Evolutionary conservation across 1,140 invertebrate genomes (phyloP), one percentile per base, ranked within the genome.

Genomic region (Apocrypta bakeri): DNA sequence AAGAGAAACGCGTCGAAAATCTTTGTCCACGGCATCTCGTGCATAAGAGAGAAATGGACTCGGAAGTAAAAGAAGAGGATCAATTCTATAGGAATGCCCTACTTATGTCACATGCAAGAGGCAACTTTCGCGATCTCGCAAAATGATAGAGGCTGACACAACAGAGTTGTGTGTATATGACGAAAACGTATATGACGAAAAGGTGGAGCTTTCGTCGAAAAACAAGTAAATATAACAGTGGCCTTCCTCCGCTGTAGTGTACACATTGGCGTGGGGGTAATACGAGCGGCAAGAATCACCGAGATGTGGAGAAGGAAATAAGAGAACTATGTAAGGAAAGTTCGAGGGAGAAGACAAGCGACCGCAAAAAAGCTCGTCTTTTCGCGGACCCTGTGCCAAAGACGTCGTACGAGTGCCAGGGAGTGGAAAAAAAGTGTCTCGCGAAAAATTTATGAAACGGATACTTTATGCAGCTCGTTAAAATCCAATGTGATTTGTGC

Each of bases 171-270:
- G 77, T 75, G 82, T 78, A 84, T 66, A 82, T 42, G 73, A n/a
- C n/a, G n/a, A n/a, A n/a, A n/a, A n/a, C n/a, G n/a, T n/a, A n/a
- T 61, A 71, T 56, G 42, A 82, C 42, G 33, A 78, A 79, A 82
- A 77, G 14, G 25, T 72, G n/a, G 25, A 69, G 25, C 66, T 85
- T 48, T 74, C 82, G 83, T 80, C 82, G 85, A 86, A 84, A 87
- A 87, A 87, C 86, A 85, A 88, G 87, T 86, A 86, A 89, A 87
- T 87, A 87, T 87, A 88, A 81, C 42, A 66, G 66, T 82, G 74
- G 79, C 42, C 24, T 48, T 42, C 56, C 42, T 69, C 8, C 25
- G 2, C 48, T 2, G 11, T 37, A 24, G 24, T 63, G 14, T 40
- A 25, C 25, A 12, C 24, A 24, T 27, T 29, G 6, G 24, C 37